Conservation (phyloP, 2,888 invertebrate genomes). For the Cantharis rufa region DNA sequence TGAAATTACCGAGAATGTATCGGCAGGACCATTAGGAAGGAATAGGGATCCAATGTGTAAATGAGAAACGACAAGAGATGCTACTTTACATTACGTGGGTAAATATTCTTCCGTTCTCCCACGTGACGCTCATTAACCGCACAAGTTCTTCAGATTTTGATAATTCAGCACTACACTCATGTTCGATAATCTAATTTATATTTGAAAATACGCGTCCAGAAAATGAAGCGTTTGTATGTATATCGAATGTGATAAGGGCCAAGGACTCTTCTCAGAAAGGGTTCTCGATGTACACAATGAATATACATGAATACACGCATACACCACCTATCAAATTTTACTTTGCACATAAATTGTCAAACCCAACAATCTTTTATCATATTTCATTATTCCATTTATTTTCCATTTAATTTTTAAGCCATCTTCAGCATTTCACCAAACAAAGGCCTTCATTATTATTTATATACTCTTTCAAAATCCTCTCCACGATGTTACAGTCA, state of each 20-base stretch:
- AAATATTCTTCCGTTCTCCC: conserved; percentile 29
- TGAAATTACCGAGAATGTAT: conserved; percentile 46
- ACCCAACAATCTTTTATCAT: neutral
- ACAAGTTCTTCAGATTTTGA: conserved; percentile 16
- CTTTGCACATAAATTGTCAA: neutral
- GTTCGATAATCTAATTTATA: conserved; percentile 29
- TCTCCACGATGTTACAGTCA: neutral
- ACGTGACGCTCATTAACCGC: conserved; percentile 21
- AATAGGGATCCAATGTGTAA: conserved; percentile 33
- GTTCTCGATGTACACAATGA: conserved; percentile 21
- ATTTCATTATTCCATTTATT: neutral
- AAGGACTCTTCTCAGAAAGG: conserved; percentile 24
- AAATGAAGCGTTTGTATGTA: conserved; percentile 22
- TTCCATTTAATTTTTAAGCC: neutral
- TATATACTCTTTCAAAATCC: neutral
- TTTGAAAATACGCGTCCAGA: conserved; percentile 23
- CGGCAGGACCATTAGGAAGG: conserved; percentile 38
- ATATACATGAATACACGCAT: conserved; percentile 28
- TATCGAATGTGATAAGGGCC: conserved; percentile 27
- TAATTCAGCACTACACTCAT: conserved; percentile 16
- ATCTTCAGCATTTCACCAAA: neutral
- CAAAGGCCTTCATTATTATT: neutral
- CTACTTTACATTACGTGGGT: conserved; percentile 36
- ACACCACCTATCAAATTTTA: conserved; percentile 20
- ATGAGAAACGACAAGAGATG: conserved; percentile 42